Conservation (phyloP, 2,888 invertebrate genomes). For the Lepidocyrtoides sp. region DNA sequence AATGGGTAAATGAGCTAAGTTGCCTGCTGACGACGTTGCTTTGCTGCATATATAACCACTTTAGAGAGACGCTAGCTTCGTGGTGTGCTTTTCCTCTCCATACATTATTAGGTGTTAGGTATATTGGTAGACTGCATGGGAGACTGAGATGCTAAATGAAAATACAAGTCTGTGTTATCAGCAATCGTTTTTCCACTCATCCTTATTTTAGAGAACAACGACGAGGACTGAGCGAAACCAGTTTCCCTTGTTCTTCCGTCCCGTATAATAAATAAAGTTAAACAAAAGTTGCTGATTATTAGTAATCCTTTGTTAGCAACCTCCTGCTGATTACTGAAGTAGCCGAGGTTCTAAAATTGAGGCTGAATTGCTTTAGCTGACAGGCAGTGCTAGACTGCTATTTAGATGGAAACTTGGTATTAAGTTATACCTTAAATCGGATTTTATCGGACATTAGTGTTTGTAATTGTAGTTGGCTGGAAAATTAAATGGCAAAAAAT, state of each 20-base stretch:
- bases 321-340: constrained; percentile 41
- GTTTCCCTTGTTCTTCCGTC: not conserved
- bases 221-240: not conserved
- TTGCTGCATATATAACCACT: not conserved
- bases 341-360: not conserved
- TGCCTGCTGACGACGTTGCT: not conserved
- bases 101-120: not conserved
- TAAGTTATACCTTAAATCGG: too few relatives aligned
- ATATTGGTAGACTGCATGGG: too few relatives aligned
- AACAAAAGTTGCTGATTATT: constrained; percentile 36
- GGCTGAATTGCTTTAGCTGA: not conserved
- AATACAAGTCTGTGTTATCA: constrained; percentile 25
- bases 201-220: not conserved
- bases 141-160: not conserved
- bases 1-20: not conserved
- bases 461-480: too few relatives aligned
- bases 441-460: too few relatives aligned
- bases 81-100: not conserved
- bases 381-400: not conserved
- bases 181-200: constrained; percentile 24
- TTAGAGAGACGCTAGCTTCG: not conserved
- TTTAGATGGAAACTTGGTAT: not conserved
- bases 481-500: too few relatives aligned
- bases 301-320: constrained; percentile 2
- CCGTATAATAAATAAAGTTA: constrained; percentile 36